These are phyloP conservation scores for Malurus elegans DNA, from an alignment of 2,113 vertebrate genomes.

Conservation along the genomic window DNA sequence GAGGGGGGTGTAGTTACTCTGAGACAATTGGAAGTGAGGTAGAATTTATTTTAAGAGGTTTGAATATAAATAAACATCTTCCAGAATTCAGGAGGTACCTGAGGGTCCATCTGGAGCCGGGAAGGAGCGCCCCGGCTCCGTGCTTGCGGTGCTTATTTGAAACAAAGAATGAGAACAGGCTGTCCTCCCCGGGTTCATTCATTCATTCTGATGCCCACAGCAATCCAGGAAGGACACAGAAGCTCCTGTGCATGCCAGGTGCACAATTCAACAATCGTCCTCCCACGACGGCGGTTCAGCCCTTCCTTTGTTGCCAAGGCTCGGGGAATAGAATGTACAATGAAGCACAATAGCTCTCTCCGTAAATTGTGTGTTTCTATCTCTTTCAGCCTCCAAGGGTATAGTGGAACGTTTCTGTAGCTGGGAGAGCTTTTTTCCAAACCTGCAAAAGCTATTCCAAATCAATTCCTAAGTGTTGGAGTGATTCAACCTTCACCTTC, in stretches of 20 bases:
- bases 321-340: not conserved
- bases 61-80: conserved; percentile 12
- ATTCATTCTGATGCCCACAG: conserved; percentile 2
- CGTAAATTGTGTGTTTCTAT: not conserved
- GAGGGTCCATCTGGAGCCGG: not conserved
- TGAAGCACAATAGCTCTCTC: not conserved
- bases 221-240: conserved; percentile 24
- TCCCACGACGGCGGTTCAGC: not conserved
- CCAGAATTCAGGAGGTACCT: not conserved
- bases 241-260: conserved; percentile 21
- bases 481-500: conserved; percentile 61
- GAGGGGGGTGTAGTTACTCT: not conserved
- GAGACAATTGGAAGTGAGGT: not conserved
- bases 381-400: not conserved
- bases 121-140: not conserved
- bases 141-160: not conserved
- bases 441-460: conserved; percentile 26
- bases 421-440: conserved; percentile 17
- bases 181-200: not conserved
- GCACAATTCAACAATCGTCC: not conserved
- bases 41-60: conserved; percentile 1
- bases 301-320: not conserved
- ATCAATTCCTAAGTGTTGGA: conserved; percentile 26
- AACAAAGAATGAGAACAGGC: not conserved
- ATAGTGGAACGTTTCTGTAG: not conserved